phyloP scores from a whole-genome alignment of 1,140 invertebrate species.

The Bradynema listronoti region DNA sequence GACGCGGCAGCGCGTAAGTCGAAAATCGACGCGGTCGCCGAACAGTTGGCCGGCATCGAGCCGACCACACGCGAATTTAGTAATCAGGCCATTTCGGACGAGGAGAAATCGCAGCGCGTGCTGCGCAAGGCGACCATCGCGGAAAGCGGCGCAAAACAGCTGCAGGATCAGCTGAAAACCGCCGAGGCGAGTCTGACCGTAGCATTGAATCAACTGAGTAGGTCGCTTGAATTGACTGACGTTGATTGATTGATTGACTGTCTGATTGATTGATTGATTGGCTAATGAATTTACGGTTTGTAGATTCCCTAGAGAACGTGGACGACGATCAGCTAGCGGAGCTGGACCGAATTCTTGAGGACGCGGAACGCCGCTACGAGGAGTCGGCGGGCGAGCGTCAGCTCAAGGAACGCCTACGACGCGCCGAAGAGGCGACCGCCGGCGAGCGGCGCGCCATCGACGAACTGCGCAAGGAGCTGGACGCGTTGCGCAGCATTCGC shows the following conservation, averaged over 20 bases:
- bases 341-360: slow-evolving; percentile 45
- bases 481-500: slow-evolving; percentile 41
- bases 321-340: slow-evolving; percentile 50
- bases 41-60: slow-evolving; percentile 18
- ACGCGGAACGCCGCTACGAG: slow-evolving; percentile 39
- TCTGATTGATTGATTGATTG: not conserved
- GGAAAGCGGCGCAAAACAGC: slow-evolving; percentile 32
- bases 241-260: not conserved
- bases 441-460: slow-evolving; percentile 30
- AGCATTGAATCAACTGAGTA: slow-evolving; percentile 35
- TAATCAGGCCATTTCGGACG: slow-evolving; percentile 44
- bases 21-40: no score
- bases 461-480: slow-evolving; percentile 39
- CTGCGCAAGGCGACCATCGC: slow-evolving; percentile 36
- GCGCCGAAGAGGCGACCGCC: slow-evolving; percentile 27
- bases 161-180: slow-evolving; percentile 32
- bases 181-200: slow-evolving; percentile 28
- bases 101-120: slow-evolving; percentile 37
- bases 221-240: no score
- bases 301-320: slow-evolving; percentile 56
- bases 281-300: slow-evolving; percentile 10
- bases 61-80: slow-evolving; percentile 43
- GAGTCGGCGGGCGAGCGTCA: slow-evolving; percentile 24
- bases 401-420: slow-evolving; percentile 40
- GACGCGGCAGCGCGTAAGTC: slow-evolving; percentile 30